phyloP scores from a whole-genome alignment of 2,113 vertebrate genomes.

The Castor canadensis region DNA sequence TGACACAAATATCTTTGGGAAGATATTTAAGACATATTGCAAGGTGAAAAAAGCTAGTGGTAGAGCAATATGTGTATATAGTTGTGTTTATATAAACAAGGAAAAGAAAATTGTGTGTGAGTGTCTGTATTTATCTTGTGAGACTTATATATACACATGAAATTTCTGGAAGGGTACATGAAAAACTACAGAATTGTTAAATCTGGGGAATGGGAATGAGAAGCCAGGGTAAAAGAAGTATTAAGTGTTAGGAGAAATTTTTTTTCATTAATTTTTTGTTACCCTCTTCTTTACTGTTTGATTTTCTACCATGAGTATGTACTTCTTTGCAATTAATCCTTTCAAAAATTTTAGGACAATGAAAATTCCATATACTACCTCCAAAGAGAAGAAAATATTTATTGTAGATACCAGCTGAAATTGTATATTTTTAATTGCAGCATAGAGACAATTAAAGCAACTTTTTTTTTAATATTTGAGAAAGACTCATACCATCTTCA shows the following conservation, averaged over 20 bases:
- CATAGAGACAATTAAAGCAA: background rate
- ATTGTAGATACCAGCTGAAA: background rate
- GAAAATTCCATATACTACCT: background rate
- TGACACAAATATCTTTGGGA: no score
- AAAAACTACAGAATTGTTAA: background rate
- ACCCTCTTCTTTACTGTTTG: background rate
- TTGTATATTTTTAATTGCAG: background rate
- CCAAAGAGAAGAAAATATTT: background rate
- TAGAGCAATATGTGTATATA: background rate
- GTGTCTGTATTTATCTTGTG: background rate
- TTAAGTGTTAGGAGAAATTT: background rate
- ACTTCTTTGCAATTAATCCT: background rate
- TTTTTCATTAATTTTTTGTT: background rate
- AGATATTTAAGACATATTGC: background rate
- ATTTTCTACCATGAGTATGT: background rate
- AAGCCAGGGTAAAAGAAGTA: background rate
- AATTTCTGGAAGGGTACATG: background rate
- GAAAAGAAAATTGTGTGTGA: background rate
- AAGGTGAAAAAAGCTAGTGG: background rate
- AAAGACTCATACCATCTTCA: background rate
- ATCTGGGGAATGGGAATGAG: background rate
- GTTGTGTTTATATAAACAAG: background rate
- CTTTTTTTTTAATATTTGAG: conserved; percentile 25
- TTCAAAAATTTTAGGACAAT: background rate
- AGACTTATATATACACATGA: background rate